phyloP scores from a whole-genome alignment of 2,113 vertebrate genomes.

The Tenrec ecaudatus region DNA sequence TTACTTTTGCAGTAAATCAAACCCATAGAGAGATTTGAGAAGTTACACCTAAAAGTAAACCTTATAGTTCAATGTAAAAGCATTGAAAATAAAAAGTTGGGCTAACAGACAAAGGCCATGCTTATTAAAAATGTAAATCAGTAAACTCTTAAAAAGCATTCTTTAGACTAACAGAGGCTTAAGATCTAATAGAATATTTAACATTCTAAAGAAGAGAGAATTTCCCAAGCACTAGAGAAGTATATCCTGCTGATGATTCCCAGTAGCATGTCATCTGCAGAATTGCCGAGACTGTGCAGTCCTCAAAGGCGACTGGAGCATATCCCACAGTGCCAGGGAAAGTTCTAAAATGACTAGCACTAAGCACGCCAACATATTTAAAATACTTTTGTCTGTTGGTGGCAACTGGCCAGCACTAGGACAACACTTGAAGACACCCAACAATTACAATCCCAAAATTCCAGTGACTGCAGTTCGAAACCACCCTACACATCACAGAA shows the following conservation, averaged over 20 bases:
- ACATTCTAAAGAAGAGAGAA: slow-evolving; percentile 39
- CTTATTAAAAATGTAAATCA: slow-evolving; percentile 52
- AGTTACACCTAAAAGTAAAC: slow-evolving; percentile 54
- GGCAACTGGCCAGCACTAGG: neutral
- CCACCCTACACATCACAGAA: no score
- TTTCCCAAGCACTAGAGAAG: slow-evolving; percentile 33
- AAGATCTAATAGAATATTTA: slow-evolving; percentile 52
- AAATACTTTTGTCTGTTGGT: neutral
- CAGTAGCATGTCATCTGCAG: neutral
- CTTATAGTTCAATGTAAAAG: slow-evolving; percentile 62
- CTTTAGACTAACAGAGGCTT: slow-evolving; percentile 50
- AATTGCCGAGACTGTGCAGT: neutral
- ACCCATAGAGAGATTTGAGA: neutral
- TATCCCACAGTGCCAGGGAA: slow-evolving; percentile 14
- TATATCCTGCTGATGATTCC: neutral
- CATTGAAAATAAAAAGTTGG: slow-evolving; percentile 26
- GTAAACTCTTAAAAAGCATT: slow-evolving; percentile 59
- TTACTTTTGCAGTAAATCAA: slow-evolving; percentile 67
- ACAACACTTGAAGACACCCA: neutral
- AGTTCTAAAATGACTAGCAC: slow-evolving; percentile 14
- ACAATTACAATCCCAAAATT: slow-evolving; percentile 7
- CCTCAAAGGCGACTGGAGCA: neutral
- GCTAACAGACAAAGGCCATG: slow-evolving; percentile 27
- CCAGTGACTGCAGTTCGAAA: neutral
- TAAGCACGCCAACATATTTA: neutral